These are phyloP conservation scores for Nomia melanderi DNA, from an alignment of 1,140 invertebrate genomes.

Conservation along the genomic window DNA sequence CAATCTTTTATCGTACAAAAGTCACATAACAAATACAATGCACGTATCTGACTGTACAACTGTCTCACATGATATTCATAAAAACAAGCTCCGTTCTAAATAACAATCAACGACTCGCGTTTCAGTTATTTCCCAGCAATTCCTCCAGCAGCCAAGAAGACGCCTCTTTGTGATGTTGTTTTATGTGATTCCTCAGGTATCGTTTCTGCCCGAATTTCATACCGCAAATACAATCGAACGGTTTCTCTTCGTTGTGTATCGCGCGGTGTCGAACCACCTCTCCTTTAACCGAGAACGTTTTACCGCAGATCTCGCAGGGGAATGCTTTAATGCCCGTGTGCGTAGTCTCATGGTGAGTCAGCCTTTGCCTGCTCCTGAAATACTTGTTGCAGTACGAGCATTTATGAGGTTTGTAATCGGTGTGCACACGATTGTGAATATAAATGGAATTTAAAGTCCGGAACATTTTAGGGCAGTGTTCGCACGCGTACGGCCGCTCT, in stretches of 20 bases:
- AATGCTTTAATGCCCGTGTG: constrained; percentile 80
- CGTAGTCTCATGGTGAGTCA: constrained; percentile 78
- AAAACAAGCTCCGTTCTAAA: background rate
- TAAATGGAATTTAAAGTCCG: constrained; percentile 81
- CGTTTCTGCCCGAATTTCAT: constrained; percentile 82
- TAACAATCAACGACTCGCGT: background rate
- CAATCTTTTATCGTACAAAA: constrained; percentile 14
- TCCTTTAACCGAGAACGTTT: constrained; percentile 80
- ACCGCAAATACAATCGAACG: constrained; percentile 81
- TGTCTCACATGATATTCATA: background rate
- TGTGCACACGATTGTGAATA: constrained; percentile 81
- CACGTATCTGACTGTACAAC: constrained; percentile 12
- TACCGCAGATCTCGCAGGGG: constrained; percentile 80
- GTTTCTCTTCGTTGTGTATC: constrained; percentile 81
- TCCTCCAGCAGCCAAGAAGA: constrained; percentile 23
- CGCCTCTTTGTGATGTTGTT: constrained; percentile 38
- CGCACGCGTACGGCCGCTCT: constrained; percentile 84
- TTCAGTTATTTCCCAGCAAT: background rate
- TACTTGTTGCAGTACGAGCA: constrained; percentile 79
- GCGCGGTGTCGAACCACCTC: constrained; percentile 80
- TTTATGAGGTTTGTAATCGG: constrained; percentile 79
- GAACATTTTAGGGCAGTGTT: constrained; percentile 83
- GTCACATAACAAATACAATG: constrained; percentile 29
- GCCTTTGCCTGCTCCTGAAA: constrained; percentile 80
- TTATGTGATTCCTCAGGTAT: constrained; percentile 80